These are phyloP conservation scores for Lasioglossum morio DNA, from an alignment of 2,888 invertebrate genomes.

Conservation along the genomic window DNA sequence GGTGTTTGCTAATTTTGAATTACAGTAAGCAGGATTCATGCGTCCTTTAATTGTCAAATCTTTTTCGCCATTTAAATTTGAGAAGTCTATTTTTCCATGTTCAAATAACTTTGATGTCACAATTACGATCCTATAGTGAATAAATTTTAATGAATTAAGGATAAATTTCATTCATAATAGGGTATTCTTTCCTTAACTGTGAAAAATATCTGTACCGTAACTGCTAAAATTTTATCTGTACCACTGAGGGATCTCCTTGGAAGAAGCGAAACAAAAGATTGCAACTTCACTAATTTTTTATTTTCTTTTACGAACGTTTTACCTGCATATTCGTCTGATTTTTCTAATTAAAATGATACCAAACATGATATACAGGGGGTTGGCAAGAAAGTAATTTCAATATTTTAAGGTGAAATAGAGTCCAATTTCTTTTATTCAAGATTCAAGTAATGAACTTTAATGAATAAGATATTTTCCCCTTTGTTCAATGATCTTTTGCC, in stretches of 20 bases:
- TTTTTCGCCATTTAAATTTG: slow-evolving; percentile 88
- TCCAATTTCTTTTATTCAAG: no score
- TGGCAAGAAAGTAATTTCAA: no score
- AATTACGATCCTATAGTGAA: slow-evolving; percentile 88
- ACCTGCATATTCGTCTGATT: background rate
- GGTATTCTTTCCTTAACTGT: background rate
- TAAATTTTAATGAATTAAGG: slow-evolving; percentile 22
- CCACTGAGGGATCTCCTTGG: background rate
- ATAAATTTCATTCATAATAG: background rate
- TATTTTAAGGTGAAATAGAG: no score
- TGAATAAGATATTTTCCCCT: no score
- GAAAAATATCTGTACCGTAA: background rate
- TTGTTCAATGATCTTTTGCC: no score
- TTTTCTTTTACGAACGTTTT: background rate
- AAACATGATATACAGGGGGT: no score
- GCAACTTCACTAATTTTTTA: background rate
- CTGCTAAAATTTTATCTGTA: background rate
- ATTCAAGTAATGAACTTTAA: no score
- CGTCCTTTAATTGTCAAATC: slow-evolving; percentile 83
- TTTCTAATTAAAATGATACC: no score
- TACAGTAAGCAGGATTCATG: slow-evolving; percentile 89
- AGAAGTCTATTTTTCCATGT: slow-evolving; percentile 88
- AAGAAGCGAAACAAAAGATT: background rate
- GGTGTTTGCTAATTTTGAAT: slow-evolving; percentile 92
- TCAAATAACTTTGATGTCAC: slow-evolving; percentile 91